Evolutionary conservation across 2,888 invertebrate species (phyloP), one percentile per base, ranked within the genome.

Genomic region (Mantis religiosa): DNA sequence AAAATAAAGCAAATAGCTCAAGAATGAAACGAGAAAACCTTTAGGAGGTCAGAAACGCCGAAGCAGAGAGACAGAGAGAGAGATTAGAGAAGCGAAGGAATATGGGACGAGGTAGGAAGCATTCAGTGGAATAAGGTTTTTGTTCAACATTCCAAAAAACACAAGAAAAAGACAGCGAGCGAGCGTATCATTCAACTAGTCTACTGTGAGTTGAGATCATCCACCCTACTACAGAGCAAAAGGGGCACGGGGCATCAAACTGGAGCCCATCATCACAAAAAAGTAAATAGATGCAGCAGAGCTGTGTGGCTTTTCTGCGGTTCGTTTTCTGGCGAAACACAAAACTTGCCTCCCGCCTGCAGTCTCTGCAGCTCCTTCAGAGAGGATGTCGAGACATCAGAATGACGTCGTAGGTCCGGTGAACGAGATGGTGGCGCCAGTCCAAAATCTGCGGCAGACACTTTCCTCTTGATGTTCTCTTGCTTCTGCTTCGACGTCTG

Each of bases 311-410:
- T 87, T 87, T 87, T 87, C 87, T 87, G 87, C 87, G 82, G 87
- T 87, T 87, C 25, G 82, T 47, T 87, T 82, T 87, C 82, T 82
- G 54, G 54, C 54, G 54, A 71, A 87, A 87, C 87, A 87, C 87
- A 87, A 71, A 71, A 87, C 87, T 87, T 87, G 87, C 88, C 89
- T 87, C 86, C 89, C 89, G 86, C 89, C 89, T 89, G 89, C 87
- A 85, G 89, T 89, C 85, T 97, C 93, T 98, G 97, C n/a, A 98
- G 94, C 93, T 97, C 97, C 92, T 97, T 97, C 85, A 97, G 94
- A 83, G 97, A 97, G 6, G 97, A 97, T 25, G 97, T 97, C n/a
- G 97, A 97, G 2, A 97, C 97, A 92, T 97, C 98, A 2, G 97
- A 97, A 92, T 97, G 97, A 83, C 97, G 94, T 34, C 97, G 94